Conservation (phyloP, 2,797 vertebrate species). For the Gadopsis marmoratus region DNA sequence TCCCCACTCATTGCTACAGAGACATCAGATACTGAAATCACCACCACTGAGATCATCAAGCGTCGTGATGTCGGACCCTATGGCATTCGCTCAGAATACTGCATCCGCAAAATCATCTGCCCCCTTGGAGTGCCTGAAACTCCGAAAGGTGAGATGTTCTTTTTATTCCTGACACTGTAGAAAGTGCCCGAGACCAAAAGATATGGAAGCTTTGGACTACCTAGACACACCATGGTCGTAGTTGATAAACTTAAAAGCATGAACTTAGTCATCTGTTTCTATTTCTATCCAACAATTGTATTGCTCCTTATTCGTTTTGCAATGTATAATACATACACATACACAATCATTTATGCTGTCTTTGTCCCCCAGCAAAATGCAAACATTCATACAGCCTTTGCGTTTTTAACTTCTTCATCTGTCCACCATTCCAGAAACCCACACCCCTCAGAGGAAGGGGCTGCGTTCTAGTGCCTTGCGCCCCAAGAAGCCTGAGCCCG, state of each 20-base stretch:
- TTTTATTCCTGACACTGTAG: neutral
- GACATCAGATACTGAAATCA: conserved; percentile 97
- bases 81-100: conserved; percentile 97
- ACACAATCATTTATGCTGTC: neutral
- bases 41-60: conserved; percentile 99
- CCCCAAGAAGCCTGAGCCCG: conserved; percentile 95
- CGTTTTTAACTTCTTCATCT: neutral
- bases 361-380: neutral
- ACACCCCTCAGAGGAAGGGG: conserved; percentile 98
- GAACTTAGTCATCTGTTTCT: neutral
- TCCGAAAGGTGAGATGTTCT: conserved; percentile 89
- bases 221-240: neutral
- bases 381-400: neutral
- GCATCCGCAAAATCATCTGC: conserved; percentile 98
- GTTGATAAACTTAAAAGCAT: neutral
- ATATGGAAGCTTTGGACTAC: neutral
- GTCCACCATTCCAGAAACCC: conserved; percentile 88
- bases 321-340: neutral
- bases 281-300: neutral
- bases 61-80: conserved; percentile 95
- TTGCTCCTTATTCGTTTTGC: neutral
- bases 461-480: conserved; percentile 97
- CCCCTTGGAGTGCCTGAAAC: conserved; percentile 96
- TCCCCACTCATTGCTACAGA: conserved; percentile 88
- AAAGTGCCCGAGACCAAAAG: neutral